Conservation (phyloP, 1,140 invertebrate species). For the Bacillus rossius region DNA sequence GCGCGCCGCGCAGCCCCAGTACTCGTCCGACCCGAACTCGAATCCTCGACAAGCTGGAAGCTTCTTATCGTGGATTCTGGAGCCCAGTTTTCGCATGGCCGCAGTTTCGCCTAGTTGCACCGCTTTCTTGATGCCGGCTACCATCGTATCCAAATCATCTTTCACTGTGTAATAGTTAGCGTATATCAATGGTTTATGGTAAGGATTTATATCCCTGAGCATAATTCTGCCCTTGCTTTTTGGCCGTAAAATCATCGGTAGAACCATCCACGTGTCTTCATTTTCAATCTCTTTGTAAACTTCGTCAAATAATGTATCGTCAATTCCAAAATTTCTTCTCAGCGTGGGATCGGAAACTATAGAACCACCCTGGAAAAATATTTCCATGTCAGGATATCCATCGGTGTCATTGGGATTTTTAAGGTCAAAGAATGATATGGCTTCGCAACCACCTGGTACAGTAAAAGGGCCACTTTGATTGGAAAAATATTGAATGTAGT, state of each 20-base stretch:
- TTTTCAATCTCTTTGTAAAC: slow-evolving; percentile 37
- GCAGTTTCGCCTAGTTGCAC: slow-evolving; percentile 41
- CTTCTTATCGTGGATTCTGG: slow-evolving; percentile 47
- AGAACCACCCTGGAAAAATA: too few species aligned
- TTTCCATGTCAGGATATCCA: too few species aligned
- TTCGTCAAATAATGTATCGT: not conserved
- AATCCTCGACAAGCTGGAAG: slow-evolving; percentile 52
- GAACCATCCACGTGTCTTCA: slow-evolving; percentile 54
- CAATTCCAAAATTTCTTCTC: not conserved
- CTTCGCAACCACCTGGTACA: too few species aligned
- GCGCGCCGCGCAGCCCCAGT: slow-evolving; percentile 68
- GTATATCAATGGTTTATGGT: slow-evolving; percentile 69
- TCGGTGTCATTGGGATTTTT: too few species aligned
- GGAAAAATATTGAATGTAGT: not conserved
- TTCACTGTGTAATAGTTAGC: slow-evolving; percentile 61
- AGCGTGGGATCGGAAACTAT: too few species aligned
- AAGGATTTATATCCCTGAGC: slow-evolving; percentile 61
- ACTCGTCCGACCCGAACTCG: slow-evolving; percentile 53
- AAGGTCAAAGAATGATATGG: too few species aligned
- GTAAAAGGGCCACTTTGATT: not conserved
- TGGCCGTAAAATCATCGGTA: slow-evolving; percentile 64
- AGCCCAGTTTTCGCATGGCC: slow-evolving; percentile 52
- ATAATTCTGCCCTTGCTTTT: slow-evolving; percentile 65
- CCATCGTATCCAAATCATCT: slow-evolving; percentile 29
- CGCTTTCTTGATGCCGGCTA: slow-evolving; percentile 39